Percentiles rank a stretch among this genome's conserved stretches.
Evolutionary conservation across 2,113 vertebrate genomes (phyloP).

Genomic region (Meles meles): DNA sequence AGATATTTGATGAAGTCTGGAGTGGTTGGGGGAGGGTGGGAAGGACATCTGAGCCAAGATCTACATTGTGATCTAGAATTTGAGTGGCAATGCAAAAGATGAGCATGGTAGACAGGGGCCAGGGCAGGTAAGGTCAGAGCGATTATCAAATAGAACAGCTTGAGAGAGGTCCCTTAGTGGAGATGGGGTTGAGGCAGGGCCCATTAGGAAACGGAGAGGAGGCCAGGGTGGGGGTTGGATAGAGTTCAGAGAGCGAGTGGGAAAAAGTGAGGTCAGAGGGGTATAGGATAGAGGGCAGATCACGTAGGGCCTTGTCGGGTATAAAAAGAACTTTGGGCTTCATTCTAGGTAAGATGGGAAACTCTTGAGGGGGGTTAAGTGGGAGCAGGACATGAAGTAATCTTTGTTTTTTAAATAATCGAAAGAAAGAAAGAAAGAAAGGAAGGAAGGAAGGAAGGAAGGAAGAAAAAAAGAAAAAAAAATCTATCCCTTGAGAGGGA

Average conservation of each 20-base stretch:
- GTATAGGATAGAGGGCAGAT: not conserved
- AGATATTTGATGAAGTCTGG: not conserved
- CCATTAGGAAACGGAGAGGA: not conserved
- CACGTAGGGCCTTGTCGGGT: not conserved
- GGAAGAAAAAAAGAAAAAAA: not conserved
- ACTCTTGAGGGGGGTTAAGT: not conserved
- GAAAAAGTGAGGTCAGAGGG: not conserved
- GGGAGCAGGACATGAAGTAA: not conserved
- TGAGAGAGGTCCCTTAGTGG: not conserved
- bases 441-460: not conserved
- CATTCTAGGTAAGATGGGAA: not conserved
- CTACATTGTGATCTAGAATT: slow-evolving; percentile 4
- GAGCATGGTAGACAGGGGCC: not conserved
- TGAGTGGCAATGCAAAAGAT: not conserved
- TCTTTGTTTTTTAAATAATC: slow-evolving; percentile 7
- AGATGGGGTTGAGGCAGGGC: not conserved
- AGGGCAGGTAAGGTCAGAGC: not conserved
- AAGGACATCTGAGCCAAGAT: not conserved
- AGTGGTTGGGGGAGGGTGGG: not conserved
- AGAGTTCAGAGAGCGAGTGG: not conserved
- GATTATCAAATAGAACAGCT: not conserved
- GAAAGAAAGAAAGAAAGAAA: not conserved
- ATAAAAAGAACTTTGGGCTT: not conserved
- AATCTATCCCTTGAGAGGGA: not conserved
- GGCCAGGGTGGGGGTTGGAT: not conserved